Evolutionary conservation across 2,888 invertebrate species (phyloP), one percentile per base, ranked within the genome.

Genomic region (Polia nebulosa): DNA sequence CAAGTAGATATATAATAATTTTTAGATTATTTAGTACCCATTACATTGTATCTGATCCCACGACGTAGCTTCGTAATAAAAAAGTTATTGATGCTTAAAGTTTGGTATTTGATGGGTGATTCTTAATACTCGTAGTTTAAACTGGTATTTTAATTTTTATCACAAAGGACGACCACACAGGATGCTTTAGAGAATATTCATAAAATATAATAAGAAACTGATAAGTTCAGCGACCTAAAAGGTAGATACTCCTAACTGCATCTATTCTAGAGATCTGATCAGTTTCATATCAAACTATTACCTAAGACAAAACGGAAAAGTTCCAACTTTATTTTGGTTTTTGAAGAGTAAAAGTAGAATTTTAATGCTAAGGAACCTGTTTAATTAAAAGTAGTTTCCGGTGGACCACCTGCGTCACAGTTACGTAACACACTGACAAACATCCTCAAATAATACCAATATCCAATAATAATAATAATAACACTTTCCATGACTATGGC

Each of bases 401-500:
- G 51, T 44, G 11, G 9, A 9, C 49, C 49, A 59, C 57, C 67
- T 49, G 44, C 27, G 27, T 44, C 36, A 41, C 22, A 34, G 6
- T 62, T 60, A 56, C 41, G 22, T 27, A 60, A 80, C 45, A 55
- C 17, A 34, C 11, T 55, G 29, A 59, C 44, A 64, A 36, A 60
- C 51, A 52, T 47, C 36, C 55, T 56, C n/a, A 49, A 70, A 80
- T 61, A 61, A 72, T 55, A 51, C 53, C 62, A 60, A 81, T 78
- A 82, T 57, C 56, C 81, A 57, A 78, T 67, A 68, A 66, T 47
- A 58, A 71, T 45, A 70, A n/a, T n/a, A n/a, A n/a, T n/a, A 76
- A 69, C 73, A 78, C 81, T 84, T 85, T 80, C 78, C 53, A 69
- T 81, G 75, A 86, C 81, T 84, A 62, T 81, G 72, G 86, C 82